Conservation (phyloP, 2,797 vertebrate genomes). For the Eidolon dupreanum region DNA sequence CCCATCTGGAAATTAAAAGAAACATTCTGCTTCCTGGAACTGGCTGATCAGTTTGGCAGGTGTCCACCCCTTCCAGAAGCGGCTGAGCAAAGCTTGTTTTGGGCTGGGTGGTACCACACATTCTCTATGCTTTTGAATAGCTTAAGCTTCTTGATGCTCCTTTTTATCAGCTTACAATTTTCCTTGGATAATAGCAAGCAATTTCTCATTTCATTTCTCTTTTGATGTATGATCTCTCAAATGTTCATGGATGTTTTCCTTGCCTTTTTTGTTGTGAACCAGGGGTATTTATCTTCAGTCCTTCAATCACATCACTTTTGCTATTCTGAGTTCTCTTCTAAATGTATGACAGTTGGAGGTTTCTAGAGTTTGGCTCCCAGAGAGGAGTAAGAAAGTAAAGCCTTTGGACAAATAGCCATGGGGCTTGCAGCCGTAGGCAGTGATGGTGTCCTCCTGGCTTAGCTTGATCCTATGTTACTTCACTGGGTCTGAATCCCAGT, state of each 20-base stretch:
- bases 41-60: not conserved
- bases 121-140: constrained; percentile 3
- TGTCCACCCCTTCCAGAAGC: not conserved
- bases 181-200: constrained; percentile 25
- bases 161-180: constrained; percentile 62
- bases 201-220: constrained; percentile 68
- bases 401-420: not conserved
- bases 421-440: not conserved
- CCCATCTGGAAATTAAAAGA: not conserved
- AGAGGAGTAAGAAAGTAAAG: not conserved
- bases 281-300: constrained; percentile 53
- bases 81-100: not conserved
- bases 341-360: constrained; percentile 9
- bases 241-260: constrained; percentile 69
- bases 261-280: constrained; percentile 51
- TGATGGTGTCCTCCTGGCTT: not conserved
- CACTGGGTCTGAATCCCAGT: not conserved
- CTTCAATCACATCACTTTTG: constrained; percentile 53
- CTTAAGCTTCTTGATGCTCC: not conserved
- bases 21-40: not conserved
- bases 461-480: not conserved
- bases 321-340: constrained; percentile 38
- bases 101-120: not conserved
- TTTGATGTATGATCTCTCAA: constrained; percentile 72
- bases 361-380: not conserved